Base-by-base conservation (phyloP, 2,888 invertebrate genomes). In the Geotrupes spiniger region DNA sequence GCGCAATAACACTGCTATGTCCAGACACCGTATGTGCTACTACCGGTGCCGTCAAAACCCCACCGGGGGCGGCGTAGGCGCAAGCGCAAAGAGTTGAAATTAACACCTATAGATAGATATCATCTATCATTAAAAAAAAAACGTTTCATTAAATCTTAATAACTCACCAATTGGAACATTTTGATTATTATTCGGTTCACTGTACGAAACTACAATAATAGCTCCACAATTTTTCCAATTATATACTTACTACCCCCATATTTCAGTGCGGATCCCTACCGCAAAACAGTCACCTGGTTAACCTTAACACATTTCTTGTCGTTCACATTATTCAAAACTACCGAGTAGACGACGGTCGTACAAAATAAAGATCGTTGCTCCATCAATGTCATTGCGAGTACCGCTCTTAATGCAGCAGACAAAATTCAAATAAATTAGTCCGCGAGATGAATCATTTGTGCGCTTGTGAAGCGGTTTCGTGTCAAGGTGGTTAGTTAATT, bases 11-110 rank as follows among this genome's bases (percentile, higher is more conserved):
- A 16, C 57, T 50, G 26, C 57, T 54, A 44, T 61, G 59, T 46
- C 52, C 11, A 64, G 68, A 55, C 9, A 68, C 56, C 2, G 65
- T 45, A 38, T 37, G 43, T 4, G 54, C 56, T 8, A 61, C 60
- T 5, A 57, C 56, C 14, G 60, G 51, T 37, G 60, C 50, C 9
- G 51, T 53, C 2, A 56, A 38, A 1, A 55, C 16, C 12, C 43
- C 46, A 36, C 51, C 39, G 15, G 61, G 56, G 58, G 61, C 63
- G 52, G 70, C 64, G 49, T 52, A 53, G 45, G 63, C 77, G 69
- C 72, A 76, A 54, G 78, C 78, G 66, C 78, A 58, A 64, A 79
- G 51, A 54, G 77, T 76, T 63, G 72, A 56, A 80, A 65, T 80
- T 80, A 69, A 12, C 65, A 68, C 39, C 25, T 36, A 42, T 38